Conservation (phyloP, 2,113 vertebrate genomes). For the Syrmaticus mikado region DNA sequence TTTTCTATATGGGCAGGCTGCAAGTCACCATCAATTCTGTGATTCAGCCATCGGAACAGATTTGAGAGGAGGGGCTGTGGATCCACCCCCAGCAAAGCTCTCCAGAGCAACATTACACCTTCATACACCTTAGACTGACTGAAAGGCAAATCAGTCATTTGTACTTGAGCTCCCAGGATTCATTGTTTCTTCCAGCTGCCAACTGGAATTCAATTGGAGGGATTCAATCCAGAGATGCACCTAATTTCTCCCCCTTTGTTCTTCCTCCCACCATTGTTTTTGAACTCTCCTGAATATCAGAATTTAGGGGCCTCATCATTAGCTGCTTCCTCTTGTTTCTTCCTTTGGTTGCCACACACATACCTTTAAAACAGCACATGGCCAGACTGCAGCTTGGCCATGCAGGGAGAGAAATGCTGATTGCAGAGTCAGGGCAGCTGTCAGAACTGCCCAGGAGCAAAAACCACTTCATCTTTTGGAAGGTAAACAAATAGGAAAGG, state of each 20-base stretch:
- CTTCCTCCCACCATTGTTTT: background rate
- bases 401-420: background rate
- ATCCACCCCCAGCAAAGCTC: background rate
- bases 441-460: background rate
- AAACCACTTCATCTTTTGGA: background rate
- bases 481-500: background rate
- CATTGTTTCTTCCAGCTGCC: background rate
- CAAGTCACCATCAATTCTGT: background rate
- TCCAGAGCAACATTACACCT: background rate
- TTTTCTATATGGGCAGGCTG: background rate
- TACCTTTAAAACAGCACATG: fast-evolving
- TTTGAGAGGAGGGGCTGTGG: background rate
- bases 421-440: background rate
- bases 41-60: background rate
- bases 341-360: background rate
- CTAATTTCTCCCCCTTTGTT: background rate
- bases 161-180: background rate
- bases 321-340: background rate
- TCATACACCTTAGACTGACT: background rate
- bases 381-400: background rate
- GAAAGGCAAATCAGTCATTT: background rate
- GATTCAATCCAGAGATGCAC: background rate
- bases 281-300: background rate
- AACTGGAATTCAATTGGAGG: background rate
- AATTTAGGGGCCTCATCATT: background rate